These are phyloP conservation scores for Cherax quadricarinatus DNA, from an alignment of 1,140 invertebrate genomes.

Conservation along the genomic window DNA sequence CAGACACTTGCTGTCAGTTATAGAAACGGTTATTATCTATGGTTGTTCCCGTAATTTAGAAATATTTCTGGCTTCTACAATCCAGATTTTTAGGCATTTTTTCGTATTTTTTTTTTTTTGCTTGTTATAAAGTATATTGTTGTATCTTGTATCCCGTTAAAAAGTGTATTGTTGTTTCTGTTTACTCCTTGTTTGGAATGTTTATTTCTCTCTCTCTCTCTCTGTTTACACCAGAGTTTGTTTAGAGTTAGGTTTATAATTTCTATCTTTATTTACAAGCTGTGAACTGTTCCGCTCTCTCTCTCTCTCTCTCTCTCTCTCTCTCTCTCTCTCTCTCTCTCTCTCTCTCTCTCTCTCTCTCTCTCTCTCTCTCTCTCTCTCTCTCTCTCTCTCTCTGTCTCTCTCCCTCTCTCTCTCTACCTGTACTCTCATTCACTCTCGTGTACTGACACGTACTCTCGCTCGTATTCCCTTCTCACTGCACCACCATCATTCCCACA, in stretches of 20 bases:
- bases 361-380: slow-evolving; percentile 15
- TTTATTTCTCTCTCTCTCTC: slow-evolving; percentile 7
- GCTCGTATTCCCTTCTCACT: no score
- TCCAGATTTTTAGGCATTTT: not conserved
- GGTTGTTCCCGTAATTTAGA: no score
- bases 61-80: no score
- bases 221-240: not conserved
- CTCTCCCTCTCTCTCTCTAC: not conserved
- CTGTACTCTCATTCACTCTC: not conserved
- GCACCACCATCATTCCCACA: no score
- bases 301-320: slow-evolving; percentile 12
- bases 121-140: no score
- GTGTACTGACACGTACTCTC: no score
- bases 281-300: not conserved
- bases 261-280: no score
- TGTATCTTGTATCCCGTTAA: no score
- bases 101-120: no score
- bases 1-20: no score
- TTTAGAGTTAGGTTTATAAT: not conserved
- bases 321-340: slow-evolving; percentile 18
- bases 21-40: no score
- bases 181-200: not conserved
- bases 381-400: slow-evolving; percentile 19
- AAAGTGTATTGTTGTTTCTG: no score
- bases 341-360: slow-evolving; percentile 24